Percentiles rank a stretch among this genome's conserved stretches.
phyloP scores from a whole-genome alignment of 2,888 invertebrate genomes.

The Callyntrura guangdongensis region DNA sequence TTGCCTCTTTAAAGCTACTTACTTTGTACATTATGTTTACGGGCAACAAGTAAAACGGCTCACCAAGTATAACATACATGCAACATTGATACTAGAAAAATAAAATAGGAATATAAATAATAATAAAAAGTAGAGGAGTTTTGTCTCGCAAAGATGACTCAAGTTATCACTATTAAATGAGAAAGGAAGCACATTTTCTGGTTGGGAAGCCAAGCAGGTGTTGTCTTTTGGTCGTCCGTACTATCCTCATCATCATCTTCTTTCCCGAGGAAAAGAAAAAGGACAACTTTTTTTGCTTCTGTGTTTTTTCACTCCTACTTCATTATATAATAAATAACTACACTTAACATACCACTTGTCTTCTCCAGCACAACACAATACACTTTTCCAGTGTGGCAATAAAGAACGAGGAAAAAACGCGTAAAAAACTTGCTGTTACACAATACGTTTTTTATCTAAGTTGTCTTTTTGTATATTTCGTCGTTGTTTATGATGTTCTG shows the following conservation, averaged over 20 bases:
- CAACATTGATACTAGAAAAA: too few species aligned
- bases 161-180: neutral
- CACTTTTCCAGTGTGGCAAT: conserved; percentile 31
- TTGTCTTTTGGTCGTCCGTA: conserved; percentile 59
- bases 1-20: too few species aligned
- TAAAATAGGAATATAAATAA: neutral
- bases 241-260: conserved; percentile 27
- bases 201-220: conserved; percentile 83
- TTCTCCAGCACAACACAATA: neutral
- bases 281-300: conserved; percentile 17
- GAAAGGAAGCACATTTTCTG: conserved; percentile 80
- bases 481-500: conserved; percentile 23
- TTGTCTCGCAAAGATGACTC: too few species aligned
- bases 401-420: neutral
- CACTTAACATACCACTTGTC: neutral
- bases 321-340: too few species aligned
- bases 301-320: too few species aligned
- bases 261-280: neutral
- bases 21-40: too few species aligned
- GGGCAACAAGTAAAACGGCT: too few species aligned
- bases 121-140: neutral
- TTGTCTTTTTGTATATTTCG: neutral
- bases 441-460: neutral
- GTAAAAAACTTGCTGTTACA: conserved; percentile 21
- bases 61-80: too few species aligned